Percentiles rank a stretch among this genome's conserved stretches.
These are phyloP conservation scores for Balanococcus diminutus DNA, from an alignment of 2,888 invertebrate species.

Conservation along the genomic window DNA sequence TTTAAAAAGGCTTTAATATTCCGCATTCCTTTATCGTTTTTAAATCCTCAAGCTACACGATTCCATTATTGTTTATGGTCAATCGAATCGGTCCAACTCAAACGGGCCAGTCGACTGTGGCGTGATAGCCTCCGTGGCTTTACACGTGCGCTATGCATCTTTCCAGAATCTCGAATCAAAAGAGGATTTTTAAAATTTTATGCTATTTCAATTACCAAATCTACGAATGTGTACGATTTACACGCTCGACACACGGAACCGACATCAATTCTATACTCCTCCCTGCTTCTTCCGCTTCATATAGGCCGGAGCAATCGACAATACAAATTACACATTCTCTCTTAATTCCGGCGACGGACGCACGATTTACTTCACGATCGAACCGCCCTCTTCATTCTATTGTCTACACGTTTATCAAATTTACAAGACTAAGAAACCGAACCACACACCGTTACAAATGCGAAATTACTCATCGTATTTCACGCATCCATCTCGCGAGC, in stretches of 20 bases:
- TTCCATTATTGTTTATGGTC: neutral
- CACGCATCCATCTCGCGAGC: conserved; percentile 21
- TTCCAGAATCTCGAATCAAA: neutral
- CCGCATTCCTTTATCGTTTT: neutral
- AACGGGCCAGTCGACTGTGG: too few relatives aligned
- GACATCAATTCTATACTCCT: neutral
- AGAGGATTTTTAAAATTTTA: neutral
- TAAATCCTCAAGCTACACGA: conserved; percentile 2
- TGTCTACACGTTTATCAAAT: conserved; percentile 21
- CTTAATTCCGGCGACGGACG: neutral
- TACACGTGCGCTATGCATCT: neutral
- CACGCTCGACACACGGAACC: neutral
- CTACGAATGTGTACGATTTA: neutral
- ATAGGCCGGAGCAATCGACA: neutral
- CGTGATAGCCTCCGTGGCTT: neutral
- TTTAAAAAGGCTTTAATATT: neutral
- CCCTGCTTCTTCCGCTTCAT: neutral
- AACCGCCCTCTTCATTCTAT: conserved; percentile 15
- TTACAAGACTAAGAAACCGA: neutral
- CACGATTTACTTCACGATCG: neutral
- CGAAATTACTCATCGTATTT: conserved; percentile 7
- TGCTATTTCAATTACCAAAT: neutral
- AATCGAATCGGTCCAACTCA: neutral
- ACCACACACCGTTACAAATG: conserved; percentile 7
- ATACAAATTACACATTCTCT: conserved; percentile 6